Conservation (phyloP, 2,888 invertebrate genomes). For the Kryphioiulus occultus region DNA sequence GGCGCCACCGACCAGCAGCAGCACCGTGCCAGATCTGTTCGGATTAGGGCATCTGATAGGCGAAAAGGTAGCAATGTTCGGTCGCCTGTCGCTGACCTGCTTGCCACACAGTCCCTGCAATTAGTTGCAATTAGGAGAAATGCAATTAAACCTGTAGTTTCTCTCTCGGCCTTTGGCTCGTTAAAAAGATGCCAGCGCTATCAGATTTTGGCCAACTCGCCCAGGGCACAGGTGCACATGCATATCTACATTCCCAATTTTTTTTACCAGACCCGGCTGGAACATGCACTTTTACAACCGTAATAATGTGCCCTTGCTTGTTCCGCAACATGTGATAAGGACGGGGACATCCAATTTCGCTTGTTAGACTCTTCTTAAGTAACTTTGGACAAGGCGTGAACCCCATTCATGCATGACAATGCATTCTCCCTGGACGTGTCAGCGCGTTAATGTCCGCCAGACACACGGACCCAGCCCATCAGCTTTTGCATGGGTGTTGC, state of each 20-base stretch:
- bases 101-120: not conserved
- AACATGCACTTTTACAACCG: constrained; percentile 31
- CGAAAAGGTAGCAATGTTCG: constrained; percentile 26
- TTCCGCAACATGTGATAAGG: not conserved
- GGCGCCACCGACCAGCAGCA: constrained; percentile 20
- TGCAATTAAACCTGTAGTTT: constrained; percentile 31
- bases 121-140: constrained; percentile 35
- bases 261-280: not conserved
- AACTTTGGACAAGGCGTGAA: constrained; percentile 15
- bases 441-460: not conserved
- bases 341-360: constrained; percentile 14
- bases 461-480: constrained; percentile 18
- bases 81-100: constrained; percentile 26
- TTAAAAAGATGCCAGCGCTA: constrained; percentile 22
- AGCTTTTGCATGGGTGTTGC: constrained; percentile 1
- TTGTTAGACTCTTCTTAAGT: not conserved
- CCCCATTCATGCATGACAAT: constrained; percentile 8
- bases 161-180: not conserved
- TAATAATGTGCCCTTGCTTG: constrained; percentile 26
- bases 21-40: not conserved
- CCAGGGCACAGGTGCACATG: not conserved
- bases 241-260: not conserved
- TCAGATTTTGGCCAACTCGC: not conserved
- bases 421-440: constrained; percentile 24
- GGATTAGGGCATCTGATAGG: not conserved